Evolutionary conservation across 2,888 invertebrate species (phyloP), one percentile per base, ranked within the genome.

Genomic region (Neria commutata): DNA sequence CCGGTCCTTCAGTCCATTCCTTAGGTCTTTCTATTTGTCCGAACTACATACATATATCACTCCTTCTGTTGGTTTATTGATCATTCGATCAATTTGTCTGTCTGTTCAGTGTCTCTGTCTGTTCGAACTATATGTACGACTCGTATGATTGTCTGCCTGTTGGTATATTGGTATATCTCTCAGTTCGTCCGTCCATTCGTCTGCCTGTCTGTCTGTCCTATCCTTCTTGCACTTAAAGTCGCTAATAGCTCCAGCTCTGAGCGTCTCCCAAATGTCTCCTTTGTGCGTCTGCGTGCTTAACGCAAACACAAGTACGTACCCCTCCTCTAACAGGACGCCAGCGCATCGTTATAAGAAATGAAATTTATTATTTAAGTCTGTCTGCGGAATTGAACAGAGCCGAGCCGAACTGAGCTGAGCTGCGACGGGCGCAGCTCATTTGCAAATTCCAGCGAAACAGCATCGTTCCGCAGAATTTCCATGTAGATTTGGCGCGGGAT

Each of bases 401-500:
- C 19, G 19, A 6, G 19, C 5, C 42, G n/a, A 11, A 37, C 14
- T 37, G 37, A 37, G 17, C 21, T 21, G 42, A n/a, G n/a, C n/a
- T n/a, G n/a, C 29, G 5, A 5, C 42, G 42, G 63, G 66, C 66
- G 69, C 76, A 77, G 74, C 76, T 77, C 77, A 77, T 77, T 77
- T 77, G 77, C 76, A 73, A 77, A 77, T 77, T 77, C 77, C 78
- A 72, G 68, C 68, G 78, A 77, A 77, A 78, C 75, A n/a, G n/a
- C n/a, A 77, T 77, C 70, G 73, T 78, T 75, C 73, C 69, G 59
- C 67, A 73, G 77, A 75, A 75, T 75, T 76, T 75, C 77, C 77
- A 73, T 72, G 69, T 74, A 74, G 76, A 77, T 76, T 75, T 76
- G 74, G 73, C 62, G 61, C 23, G 24, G 29, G n/a, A 23, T 23